phyloP scores from a whole-genome alignment of 2,113 vertebrate species.

The Halcyon senegalensis region DNA sequence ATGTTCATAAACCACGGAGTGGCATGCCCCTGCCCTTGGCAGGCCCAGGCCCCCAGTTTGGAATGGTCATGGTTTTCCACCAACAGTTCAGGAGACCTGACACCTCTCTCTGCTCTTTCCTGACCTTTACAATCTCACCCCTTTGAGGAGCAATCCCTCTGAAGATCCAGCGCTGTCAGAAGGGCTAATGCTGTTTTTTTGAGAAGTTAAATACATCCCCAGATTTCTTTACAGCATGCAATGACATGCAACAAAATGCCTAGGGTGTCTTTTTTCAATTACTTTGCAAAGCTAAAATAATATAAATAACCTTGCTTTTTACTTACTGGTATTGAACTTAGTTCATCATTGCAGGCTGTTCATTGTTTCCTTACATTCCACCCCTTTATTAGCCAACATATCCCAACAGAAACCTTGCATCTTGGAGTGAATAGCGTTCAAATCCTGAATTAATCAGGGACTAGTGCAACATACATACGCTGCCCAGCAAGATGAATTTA shows the following conservation, averaged over 20 bases:
- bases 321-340: conserved; percentile 6
- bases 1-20: background rate
- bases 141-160: conserved; percentile 25
- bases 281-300: conserved; percentile 36
- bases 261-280: conserved; percentile 18
- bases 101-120: background rate
- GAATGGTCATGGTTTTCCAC: background rate
- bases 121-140: background rate
- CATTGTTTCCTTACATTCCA: conserved; percentile 22
- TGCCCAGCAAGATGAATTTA: conserved; percentile 65
- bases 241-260: conserved; percentile 38
- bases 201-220: conserved; percentile 23
- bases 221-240: conserved; percentile 41
- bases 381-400: background rate
- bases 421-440: conserved; percentile 39
- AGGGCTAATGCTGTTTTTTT: background rate
- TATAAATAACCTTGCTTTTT: conserved; percentile 25
- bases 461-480: conserved; percentile 15
- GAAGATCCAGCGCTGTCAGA: background rate
- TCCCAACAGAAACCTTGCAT: conserved; percentile 47
- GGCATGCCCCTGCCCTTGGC: background rate
- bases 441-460: conserved; percentile 45
- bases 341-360: background rate
- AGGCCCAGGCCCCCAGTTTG: background rate
- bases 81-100: background rate